Evolutionary conservation across 2,888 invertebrate species (phyloP).

Genomic region (Sminthurinus aureus): DNA sequence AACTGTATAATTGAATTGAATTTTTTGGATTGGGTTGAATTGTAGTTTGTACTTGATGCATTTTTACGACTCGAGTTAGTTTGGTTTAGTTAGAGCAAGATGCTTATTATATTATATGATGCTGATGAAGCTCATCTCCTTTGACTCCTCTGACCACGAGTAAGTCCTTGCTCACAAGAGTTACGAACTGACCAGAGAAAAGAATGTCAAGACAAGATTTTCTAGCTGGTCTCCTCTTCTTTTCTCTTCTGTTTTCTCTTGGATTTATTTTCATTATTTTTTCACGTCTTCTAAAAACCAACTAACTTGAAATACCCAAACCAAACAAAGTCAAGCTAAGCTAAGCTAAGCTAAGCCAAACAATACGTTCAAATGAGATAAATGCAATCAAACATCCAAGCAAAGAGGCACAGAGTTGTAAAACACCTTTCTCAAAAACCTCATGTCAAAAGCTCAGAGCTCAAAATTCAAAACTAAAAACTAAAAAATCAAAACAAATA

Average conservation of each 20-base stretch:
- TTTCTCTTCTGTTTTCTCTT: not conserved
- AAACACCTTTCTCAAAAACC: slow-evolving; percentile 20
- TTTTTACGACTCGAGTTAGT: not conserved
- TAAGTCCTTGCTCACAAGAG: slow-evolving; percentile 5
- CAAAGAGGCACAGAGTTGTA: not conserved
- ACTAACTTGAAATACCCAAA: not conserved
- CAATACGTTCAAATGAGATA: too few species aligned
- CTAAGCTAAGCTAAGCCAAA: too few species aligned
- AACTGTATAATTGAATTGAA: not conserved
- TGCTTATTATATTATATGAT: too few species aligned
- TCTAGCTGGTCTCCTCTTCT: slow-evolving; percentile 10
- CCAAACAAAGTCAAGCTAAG: not conserved
- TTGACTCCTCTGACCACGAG: too few species aligned
- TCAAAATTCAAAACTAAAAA: too few species aligned
- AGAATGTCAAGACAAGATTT: slow-evolving; percentile 39
- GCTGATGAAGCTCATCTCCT: too few species aligned
- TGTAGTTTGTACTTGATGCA: not conserved
- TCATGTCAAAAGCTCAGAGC: not conserved
- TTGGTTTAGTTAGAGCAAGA: not conserved
- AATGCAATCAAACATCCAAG: too few species aligned
- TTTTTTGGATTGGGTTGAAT: not conserved
- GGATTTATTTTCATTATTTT: not conserved
- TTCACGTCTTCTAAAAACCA: too few species aligned
- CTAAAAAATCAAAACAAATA: too few species aligned
- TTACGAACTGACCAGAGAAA: slow-evolving; percentile 40